A percentile compares a stretch with the other conserved stretches of the same genome.
These are phyloP conservation scores for Psittacula cyanocephala DNA, from an alignment of 2,113 vertebrate species.

Conservation along the genomic window DNA sequence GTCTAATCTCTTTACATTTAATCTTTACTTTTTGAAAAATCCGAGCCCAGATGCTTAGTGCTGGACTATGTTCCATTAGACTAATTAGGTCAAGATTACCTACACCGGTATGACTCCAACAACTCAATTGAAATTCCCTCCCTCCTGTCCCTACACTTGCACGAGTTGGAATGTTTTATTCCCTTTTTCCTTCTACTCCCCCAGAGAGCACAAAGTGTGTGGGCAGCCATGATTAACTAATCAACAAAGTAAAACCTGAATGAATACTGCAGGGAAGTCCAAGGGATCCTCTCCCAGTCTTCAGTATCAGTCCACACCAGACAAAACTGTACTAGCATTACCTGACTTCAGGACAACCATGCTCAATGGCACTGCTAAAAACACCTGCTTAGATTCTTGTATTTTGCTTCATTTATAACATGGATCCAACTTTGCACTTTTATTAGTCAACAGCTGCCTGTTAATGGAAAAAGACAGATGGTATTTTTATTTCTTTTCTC, in stretches of 20 bases:
- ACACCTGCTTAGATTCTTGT: background rate
- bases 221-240: background rate
- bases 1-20: slow-evolving; percentile 96
- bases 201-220: background rate
- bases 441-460: background rate
- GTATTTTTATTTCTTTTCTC: background rate
- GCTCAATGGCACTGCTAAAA: background rate
- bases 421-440: background rate
- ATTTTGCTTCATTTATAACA: background rate
- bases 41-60: slow-evolving; percentile 73
- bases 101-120: background rate
- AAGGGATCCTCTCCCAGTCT: background rate
- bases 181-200: background rate
- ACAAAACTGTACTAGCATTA: background rate
- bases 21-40: slow-evolving; percentile 84
- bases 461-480: background rate
- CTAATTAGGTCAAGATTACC: slow-evolving; percentile 84
- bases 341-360: background rate
- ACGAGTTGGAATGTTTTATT: slow-evolving; percentile 3
- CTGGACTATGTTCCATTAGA: slow-evolving; percentile 75
- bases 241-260: background rate
- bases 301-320: background rate
- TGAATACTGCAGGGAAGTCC: background rate
- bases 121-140: background rate
- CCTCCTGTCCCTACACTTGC: background rate